These are phyloP conservation scores for Drosophila merina DNA, from an alignment of 2,888 invertebrate species.

Conservation along the genomic window DNA sequence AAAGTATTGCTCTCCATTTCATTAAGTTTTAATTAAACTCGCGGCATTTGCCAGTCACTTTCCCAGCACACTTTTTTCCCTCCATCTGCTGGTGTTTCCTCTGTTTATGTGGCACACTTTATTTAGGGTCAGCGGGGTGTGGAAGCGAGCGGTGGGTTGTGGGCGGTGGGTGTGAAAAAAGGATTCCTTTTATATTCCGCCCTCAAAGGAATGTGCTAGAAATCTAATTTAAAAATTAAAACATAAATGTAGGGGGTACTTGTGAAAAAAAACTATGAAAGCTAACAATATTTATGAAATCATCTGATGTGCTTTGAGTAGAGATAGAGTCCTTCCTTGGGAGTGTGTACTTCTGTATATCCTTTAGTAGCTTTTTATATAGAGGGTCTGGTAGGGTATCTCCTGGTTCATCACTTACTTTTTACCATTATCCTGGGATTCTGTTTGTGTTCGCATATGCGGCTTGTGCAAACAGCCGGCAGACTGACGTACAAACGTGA, in stretches of 20 bases:
- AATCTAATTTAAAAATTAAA: conserved; percentile 1
- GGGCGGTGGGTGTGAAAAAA: too few species aligned
- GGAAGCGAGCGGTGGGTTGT: too few species aligned
- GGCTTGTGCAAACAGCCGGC: conserved; percentile 56
- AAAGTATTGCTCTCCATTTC: conserved; percentile 59
- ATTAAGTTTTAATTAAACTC: conserved; percentile 69
- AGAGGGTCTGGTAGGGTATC: background rate
- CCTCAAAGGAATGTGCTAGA: background rate
- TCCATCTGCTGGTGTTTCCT: background rate
- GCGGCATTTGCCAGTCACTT: conserved; percentile 26
- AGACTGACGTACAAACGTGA: conserved; percentile 12
- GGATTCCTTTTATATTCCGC: background rate
- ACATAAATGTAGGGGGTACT: background rate
- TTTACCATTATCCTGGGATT: background rate
- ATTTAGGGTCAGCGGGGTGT: conserved; percentile 1
- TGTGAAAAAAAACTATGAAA: background rate
- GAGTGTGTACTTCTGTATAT: too few species aligned
- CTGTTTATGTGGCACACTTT: conserved; percentile 4
- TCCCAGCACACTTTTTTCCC: conserved; percentile 1
- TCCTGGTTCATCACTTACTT: background rate
- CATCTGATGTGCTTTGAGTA: too few species aligned
- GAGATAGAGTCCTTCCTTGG: too few species aligned
- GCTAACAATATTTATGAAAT: too few species aligned
- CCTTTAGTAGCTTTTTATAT: too few species aligned
- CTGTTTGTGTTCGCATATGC: conserved; percentile 48